Percentiles rank a stretch among this genome's conserved stretches.
phyloP scores from a whole-genome alignment of 2,113 vertebrate species.

The Apeltes quadracus region DNA sequence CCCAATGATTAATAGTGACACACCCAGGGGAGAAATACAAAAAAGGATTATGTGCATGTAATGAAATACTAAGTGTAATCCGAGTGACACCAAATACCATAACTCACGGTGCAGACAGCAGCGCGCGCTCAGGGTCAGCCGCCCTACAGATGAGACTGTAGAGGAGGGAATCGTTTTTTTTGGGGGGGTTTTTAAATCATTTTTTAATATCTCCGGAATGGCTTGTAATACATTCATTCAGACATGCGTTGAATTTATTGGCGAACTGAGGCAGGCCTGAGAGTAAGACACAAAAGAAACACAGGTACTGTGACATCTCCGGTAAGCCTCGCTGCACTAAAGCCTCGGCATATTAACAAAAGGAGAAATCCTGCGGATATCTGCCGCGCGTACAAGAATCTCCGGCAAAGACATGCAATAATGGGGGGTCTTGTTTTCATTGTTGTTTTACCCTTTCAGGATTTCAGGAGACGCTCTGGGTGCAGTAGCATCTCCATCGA shows the following conservation, averaged over 20 bases:
- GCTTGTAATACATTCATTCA: slow-evolving; percentile 82
- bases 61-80: slow-evolving; percentile 85
- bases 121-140: slow-evolving; percentile 75
- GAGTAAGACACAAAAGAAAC: slow-evolving; percentile 13
- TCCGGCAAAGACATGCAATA: slow-evolving; percentile 46
- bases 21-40: slow-evolving; percentile 72
- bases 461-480: too few species aligned
- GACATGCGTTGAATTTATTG: slow-evolving; percentile 79
- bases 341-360: slow-evolving; percentile 53
- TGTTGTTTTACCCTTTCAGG: slow-evolving; percentile 16
- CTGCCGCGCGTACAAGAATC: slow-evolving; percentile 39
- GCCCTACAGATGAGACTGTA: slow-evolving; percentile 47
- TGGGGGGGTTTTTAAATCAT: slow-evolving; percentile 63
- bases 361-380: slow-evolving; percentile 60
- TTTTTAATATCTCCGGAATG: slow-evolving; percentile 80
- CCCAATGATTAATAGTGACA: slow-evolving; percentile 78
- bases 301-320: slow-evolving; percentile 47
- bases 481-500: too few species aligned
- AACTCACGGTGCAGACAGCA: slow-evolving; percentile 73
- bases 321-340: slow-evolving; percentile 37
- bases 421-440: slow-evolving; percentile 28
- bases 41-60: slow-evolving; percentile 77
- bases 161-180: slow-evolving; percentile 77
- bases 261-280: slow-evolving; percentile 49
- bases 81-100: slow-evolving; percentile 79